These are phyloP conservation scores for Caiman crocodilus DNA, from an alignment of 2,797 vertebrate species.

Conservation along the genomic window DNA sequence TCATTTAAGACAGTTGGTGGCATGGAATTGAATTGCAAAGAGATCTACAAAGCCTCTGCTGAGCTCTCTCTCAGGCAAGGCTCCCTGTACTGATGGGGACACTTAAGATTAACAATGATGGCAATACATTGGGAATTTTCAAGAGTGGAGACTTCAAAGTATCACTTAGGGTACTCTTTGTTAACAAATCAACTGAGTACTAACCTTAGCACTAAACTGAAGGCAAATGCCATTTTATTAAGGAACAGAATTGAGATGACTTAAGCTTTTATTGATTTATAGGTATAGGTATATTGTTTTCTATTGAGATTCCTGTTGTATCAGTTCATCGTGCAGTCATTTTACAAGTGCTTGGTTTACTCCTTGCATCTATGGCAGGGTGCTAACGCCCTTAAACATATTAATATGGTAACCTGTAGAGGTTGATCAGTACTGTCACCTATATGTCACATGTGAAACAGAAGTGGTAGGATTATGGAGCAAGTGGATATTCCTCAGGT, in stretches of 20 bases:
- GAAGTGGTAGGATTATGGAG: background rate
- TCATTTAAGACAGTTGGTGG: conserved; percentile 38
- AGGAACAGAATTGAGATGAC: conserved; percentile 18
- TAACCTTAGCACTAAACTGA: conserved; percentile 47
- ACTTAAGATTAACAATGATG: conserved; percentile 62
- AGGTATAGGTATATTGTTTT: background rate
- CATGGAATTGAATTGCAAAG: conserved; percentile 26
- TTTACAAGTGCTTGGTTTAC: background rate
- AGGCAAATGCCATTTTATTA: conserved; percentile 23
- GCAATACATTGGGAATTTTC: conserved; percentile 49
- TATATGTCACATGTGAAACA: background rate
- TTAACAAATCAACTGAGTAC: conserved; percentile 58
- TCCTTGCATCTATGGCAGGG: rapidly evolving
- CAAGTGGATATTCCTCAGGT: background rate
- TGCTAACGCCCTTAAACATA: background rate
- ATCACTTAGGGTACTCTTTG: conserved; percentile 68
- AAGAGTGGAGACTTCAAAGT: conserved; percentile 66
- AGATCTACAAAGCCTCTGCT: conserved; percentile 32
- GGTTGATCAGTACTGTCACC: background rate
- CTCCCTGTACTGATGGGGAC: conserved; percentile 59
- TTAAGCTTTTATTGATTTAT: background rate
- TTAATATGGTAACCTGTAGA: background rate
- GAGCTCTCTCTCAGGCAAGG: conserved; percentile 61
- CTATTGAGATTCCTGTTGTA: background rate
- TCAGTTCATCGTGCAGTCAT: rapidly evolving